Evolutionary conservation across 2,888 invertebrate genomes (phyloP), one percentile per base, ranked within the genome.

Genomic region (Lysandra coridon): DNA sequence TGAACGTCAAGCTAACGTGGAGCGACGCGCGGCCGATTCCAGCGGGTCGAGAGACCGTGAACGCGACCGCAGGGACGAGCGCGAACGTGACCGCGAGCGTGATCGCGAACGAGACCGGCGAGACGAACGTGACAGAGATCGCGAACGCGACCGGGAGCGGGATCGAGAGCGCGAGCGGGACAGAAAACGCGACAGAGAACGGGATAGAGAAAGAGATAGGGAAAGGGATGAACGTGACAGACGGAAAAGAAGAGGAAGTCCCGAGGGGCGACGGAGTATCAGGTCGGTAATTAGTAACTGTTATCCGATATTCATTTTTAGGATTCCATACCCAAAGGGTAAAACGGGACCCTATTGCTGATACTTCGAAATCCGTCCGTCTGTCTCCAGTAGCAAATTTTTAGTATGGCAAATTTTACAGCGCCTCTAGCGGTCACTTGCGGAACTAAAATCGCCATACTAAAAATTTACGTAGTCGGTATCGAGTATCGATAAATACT

Each of bases 1-100:
- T 87, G 99, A 99, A 92, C 95, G 98, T 62, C 98, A 98, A 94
- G 98, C 98, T 7, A 98, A 98, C 93, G 95, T 94, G 0, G 94
- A 93, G 78, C 85, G 93, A 1, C 88, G 94, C 40, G 94, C 93
- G 23, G 94, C 94, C 0, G 94, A 93, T 81, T 92, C 93, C 0
- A 94, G 93, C 80, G 95, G 93, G 0, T 86, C 92, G 2, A 85
- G 93, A 0, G 93, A 93, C 75, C 85, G 91, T 0, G 91, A 89
- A 1, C 85, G 90, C 0, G 86, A 88, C 0, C 85, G 87, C 0
- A 88, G 90, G 4, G 82, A 86, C 2, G 87, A 87, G 4, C 82
- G 86, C 1, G 86, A 86, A 0, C 83, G 88, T 2, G 87, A 87
- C 10, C 82, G 87, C 0, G 88, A 88, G 2, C 84, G 87, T 4